Percentiles rank a stretch among this genome's conserved stretches.
phyloP scores from a whole-genome alignment of 2,797 vertebrate species.

The Spinibarbus caldwelli region DNA sequence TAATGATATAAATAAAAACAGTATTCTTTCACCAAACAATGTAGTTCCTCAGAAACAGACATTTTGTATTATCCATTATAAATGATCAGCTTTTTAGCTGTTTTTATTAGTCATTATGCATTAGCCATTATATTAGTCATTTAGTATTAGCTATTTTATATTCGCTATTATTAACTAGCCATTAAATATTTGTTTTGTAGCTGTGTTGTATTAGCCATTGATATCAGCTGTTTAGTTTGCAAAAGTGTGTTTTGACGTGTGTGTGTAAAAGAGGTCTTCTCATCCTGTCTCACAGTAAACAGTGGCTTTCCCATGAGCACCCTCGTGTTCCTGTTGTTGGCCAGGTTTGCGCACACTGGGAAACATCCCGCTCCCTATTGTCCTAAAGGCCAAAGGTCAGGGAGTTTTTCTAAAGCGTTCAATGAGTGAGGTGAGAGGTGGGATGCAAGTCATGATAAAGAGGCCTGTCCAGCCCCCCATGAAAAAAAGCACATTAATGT shows the following conservation, averaged over 20 bases:
- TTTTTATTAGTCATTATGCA: neutral
- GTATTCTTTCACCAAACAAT: too few relatives aligned
- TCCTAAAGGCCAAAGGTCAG: conserved; percentile 79
- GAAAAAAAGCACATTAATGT: conserved; percentile 68
- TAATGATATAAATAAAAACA: too few relatives aligned
- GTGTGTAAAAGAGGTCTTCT: conserved; percentile 65
- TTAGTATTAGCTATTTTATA: neutral
- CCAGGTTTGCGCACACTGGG: conserved; percentile 82
- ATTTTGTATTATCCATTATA: neutral
- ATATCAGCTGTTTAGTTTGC: neutral
- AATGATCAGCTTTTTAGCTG: neutral
- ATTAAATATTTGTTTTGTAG: neutral
- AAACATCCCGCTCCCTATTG: conserved; percentile 85
- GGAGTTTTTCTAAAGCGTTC: conserved; percentile 83
- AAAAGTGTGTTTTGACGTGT: conserved; percentile 12
- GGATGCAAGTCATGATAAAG: conserved; percentile 79
- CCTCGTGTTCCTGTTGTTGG: conserved; percentile 86
- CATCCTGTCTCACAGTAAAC: conserved; percentile 85
- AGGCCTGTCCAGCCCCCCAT: conserved; percentile 59
- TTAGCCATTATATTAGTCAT: neutral
- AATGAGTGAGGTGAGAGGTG: conserved; percentile 82
- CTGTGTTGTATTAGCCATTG: neutral
- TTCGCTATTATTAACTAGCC: neutral
- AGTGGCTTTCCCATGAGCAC: conserved; percentile 86
- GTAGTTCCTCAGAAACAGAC: neutral